phyloP scores from a whole-genome alignment of 2,113 vertebrate genomes.

The Anarrhichthys ocellatus region DNA sequence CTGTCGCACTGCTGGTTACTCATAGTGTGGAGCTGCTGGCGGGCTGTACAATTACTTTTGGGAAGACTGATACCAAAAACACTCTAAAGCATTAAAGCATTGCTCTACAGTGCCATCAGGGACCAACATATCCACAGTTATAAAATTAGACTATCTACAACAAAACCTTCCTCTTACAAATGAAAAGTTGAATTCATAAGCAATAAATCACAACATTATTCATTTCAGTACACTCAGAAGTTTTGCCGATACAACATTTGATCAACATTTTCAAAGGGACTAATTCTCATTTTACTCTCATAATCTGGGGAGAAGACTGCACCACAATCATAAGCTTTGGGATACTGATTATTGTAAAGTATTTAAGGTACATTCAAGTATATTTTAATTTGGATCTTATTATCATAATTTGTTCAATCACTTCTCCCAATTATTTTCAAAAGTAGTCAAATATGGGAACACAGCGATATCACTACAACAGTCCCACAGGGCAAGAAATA shows the following conservation, averaged over 20 bases:
- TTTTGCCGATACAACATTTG: not conserved
- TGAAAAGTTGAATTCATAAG: not conserved
- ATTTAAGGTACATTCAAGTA: not conserved
- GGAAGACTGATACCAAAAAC: not conserved
- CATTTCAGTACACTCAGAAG: not conserved
- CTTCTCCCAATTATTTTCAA: not conserved
- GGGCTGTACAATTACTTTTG: not conserved
- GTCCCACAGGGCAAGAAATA: not conserved
- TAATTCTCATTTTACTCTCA: not conserved
- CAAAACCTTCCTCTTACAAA: not conserved
- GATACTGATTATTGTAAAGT: not conserved
- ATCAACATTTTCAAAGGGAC: not conserved
- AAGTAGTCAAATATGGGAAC: not conserved
- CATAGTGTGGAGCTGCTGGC: constrained; percentile 8
- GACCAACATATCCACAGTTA: not conserved
- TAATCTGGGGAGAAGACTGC: not conserved
- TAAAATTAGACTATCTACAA: not conserved
- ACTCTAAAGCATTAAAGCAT: not conserved
- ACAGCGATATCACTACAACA: not conserved
- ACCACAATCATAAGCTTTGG: not conserved
- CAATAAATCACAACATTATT: not conserved
- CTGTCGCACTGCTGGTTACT: constrained; percentile 30
- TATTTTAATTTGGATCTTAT: not conserved
- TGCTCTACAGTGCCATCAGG: not conserved
- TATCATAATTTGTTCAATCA: not conserved